Conservation (phyloP, 2,113 vertebrate genomes). For the Xiphophorus couchianus region DNA sequence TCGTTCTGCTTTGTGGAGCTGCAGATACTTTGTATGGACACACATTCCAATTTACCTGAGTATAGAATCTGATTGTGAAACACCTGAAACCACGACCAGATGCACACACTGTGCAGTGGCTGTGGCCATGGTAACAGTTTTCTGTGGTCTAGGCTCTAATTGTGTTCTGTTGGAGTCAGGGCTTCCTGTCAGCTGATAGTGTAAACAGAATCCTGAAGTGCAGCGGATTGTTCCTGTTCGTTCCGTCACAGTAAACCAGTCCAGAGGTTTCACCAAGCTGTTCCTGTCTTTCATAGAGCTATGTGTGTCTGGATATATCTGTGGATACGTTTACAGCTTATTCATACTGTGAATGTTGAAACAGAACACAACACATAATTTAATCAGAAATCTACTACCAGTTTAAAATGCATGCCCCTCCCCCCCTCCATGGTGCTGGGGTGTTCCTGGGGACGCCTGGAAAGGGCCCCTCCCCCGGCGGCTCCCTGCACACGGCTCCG, state of each 20-base stretch:
- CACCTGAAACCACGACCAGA: constrained; percentile 91
- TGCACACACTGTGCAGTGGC: constrained; percentile 86
- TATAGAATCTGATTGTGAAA: constrained; percentile 90
- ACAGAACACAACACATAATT: constrained; percentile 90
- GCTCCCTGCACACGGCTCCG: constrained; percentile 81
- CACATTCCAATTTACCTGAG: constrained; percentile 97
- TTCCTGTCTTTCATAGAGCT: constrained; percentile 70
- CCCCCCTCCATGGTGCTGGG: constrained; percentile 42
- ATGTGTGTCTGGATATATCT: constrained; percentile 52
- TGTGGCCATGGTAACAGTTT: constrained; percentile 72
- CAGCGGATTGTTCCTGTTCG: constrained; percentile 80
- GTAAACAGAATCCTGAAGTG: constrained; percentile 91
- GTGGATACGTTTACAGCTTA: constrained; percentile 86
- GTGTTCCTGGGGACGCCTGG: constrained; percentile 63
- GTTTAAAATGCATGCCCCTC: constrained; percentile 88
- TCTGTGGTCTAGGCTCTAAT: constrained; percentile 24
- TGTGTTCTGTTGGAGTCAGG: constrained; percentile 84
- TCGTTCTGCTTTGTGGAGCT: constrained; percentile 29
- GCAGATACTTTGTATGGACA: constrained; percentile 79
- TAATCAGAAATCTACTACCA: constrained; percentile 84
- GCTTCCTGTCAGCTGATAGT: constrained; percentile 86
- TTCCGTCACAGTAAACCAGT: constrained; percentile 88
- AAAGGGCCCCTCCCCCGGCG: no score
- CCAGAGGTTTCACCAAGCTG: constrained; percentile 86
- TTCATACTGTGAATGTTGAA: constrained; percentile 92